Conservation (phyloP, 2,888 invertebrate species). For the Philereme transversata region DNA sequence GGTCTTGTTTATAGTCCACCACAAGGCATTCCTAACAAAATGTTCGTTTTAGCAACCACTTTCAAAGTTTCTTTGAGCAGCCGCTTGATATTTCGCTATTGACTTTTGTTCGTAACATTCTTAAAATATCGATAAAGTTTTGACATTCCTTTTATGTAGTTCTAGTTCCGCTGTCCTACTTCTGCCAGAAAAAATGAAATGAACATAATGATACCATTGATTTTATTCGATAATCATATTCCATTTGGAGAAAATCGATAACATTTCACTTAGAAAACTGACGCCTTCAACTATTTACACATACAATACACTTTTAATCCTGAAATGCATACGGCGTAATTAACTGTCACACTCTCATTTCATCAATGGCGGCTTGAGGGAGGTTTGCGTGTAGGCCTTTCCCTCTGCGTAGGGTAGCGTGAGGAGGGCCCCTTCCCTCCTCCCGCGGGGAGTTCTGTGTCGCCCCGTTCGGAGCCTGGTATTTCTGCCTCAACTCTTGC, state of each 20-base stretch:
- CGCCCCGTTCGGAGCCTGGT: slow-evolving; percentile 85
- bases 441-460: slow-evolving; percentile 68
- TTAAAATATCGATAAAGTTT: slow-evolving; percentile 37
- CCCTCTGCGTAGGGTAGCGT: slow-evolving; percentile 73
- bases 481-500: slow-evolving; percentile 83
- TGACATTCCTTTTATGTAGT: slow-evolving; percentile 28
- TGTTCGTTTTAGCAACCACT: slow-evolving; percentile 43
- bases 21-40: slow-evolving; percentile 55
- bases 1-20: slow-evolving; percentile 61
- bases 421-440: slow-evolving; percentile 62
- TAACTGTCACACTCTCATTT: slow-evolving; percentile 94
- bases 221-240: slow-evolving; percentile 72
- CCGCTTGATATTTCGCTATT: slow-evolving; percentile 36
- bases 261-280: slow-evolving; percentile 66
- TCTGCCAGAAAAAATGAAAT: slow-evolving; percentile 40
- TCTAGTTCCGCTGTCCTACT: background rate
- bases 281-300: slow-evolving; percentile 65
- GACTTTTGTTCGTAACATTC: slow-evolving; percentile 35
- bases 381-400: slow-evolving; percentile 84
- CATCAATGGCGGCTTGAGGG: slow-evolving; percentile 93
- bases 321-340: slow-evolving; percentile 60
- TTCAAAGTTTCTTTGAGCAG: slow-evolving; percentile 39
- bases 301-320: slow-evolving; percentile 59
- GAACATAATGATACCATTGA: slow-evolving; percentile 57
- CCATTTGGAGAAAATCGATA: slow-evolving; percentile 69